phyloP scores from a whole-genome alignment of 2,113 vertebrate species.

The Sarotherodon lohbergeri region DNA sequence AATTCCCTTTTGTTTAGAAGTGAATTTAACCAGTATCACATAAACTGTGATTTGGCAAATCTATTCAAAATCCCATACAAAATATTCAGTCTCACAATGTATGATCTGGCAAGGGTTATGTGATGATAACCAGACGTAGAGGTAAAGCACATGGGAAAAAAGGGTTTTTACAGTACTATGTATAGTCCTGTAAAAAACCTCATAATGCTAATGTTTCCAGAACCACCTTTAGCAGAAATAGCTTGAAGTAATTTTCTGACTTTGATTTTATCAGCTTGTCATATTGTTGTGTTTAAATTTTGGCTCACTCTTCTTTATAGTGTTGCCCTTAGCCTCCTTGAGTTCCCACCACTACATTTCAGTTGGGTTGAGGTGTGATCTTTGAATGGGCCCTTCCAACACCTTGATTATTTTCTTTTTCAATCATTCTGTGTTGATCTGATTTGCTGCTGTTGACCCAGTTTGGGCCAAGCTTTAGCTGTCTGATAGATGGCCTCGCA shows the following conservation, averaged over 20 bases:
- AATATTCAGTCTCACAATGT: not conserved
- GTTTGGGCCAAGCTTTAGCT: not conserved
- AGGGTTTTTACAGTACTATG: not conserved
- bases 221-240: not conserved
- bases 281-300: not conserved
- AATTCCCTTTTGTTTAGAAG: not conserved
- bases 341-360: not conserved
- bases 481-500: not conserved
- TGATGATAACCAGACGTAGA: not conserved
- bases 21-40: not conserved
- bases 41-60: not conserved
- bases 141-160: not conserved
- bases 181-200: not conserved
- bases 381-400: not conserved
- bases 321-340: not conserved
- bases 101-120: not conserved
- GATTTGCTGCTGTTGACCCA: not conserved
- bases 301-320: not conserved
- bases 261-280: not conserved
- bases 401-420: not conserved
- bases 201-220: rapidly evolving
- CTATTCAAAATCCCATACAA: not conserved
- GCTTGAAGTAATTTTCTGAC: not conserved
- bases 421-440: not conserved
- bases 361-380: not conserved